Conservation (phyloP, 2,113 vertebrate genomes). For the Mus musculus region DNA sequence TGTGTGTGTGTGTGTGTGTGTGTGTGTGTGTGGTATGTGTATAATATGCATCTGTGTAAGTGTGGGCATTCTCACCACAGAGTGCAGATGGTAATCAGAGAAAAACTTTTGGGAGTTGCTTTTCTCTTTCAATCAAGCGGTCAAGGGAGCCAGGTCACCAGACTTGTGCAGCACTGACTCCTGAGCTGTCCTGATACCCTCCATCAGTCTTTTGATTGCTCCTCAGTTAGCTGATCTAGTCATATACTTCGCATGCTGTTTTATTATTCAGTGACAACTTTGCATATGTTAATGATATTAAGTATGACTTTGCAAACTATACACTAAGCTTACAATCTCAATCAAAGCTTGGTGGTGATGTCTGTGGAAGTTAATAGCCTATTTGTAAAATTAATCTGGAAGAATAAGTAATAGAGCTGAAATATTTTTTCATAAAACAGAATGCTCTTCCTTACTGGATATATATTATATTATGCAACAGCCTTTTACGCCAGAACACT, state of each 20-base stretch:
- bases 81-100: not conserved
- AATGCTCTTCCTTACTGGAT: not conserved
- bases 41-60: not conserved
- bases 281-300: not conserved
- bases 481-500: not conserved
- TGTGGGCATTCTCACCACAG: not conserved
- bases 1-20: not conserved
- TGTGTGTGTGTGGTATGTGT: not conserved
- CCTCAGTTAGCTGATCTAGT: not conserved
- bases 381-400: slow-evolving; percentile 30
- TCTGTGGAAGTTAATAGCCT: not conserved
- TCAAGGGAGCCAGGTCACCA: not conserved
- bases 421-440: not conserved
- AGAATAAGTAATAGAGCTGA: not conserved
- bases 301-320: not conserved
- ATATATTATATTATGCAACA: not conserved
- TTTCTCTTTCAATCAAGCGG: not conserved
- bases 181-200: not conserved
- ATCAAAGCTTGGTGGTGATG: not conserved
- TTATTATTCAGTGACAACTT: not conserved
- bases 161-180: not conserved
- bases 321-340: not conserved
- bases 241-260: not conserved
- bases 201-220: not conserved
- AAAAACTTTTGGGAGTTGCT: not conserved